A percentile compares a stretch with the other conserved stretches of the same genome.
Evolutionary conservation across 1,140 invertebrate genomes (phyloP).

Genomic region (Episyrphus balteatus): DNA sequence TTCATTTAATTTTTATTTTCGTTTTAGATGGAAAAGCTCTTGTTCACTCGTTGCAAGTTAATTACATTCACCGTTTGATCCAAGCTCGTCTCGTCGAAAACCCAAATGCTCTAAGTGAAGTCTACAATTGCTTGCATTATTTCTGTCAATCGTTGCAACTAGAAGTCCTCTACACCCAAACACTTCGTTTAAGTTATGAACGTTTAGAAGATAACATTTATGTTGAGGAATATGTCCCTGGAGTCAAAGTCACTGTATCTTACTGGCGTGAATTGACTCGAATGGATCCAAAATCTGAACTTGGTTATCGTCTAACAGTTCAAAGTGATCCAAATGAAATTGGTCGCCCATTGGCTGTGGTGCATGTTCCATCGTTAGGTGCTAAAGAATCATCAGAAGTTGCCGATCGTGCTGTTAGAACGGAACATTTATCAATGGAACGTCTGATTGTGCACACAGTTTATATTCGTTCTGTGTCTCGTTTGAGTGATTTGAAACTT

Average conservation of each 20-base stretch:
- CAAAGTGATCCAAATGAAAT: conserved; percentile 78
- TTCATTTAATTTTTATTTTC: not conserved
- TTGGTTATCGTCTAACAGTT: conserved; percentile 77
- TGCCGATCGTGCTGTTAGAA: conserved; percentile 66
- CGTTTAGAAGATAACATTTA: conserved; percentile 81
- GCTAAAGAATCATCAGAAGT: conserved; percentile 52
- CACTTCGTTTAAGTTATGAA: conserved; percentile 73
- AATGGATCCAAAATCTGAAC: conserved; percentile 68
- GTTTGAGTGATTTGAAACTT: conserved; percentile 72
- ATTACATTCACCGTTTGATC: conserved; percentile 83
- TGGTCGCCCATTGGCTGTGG: conserved; percentile 68
- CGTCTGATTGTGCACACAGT: conserved; percentile 94
- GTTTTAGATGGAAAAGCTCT: conserved; percentile 82
- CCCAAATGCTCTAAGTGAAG: conserved; percentile 66
- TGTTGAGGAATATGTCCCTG: conserved; percentile 86
- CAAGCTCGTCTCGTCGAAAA: conserved; percentile 81
- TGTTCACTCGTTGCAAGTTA: conserved; percentile 84
- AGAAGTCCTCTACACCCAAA: conserved; percentile 92
- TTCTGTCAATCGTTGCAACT: conserved; percentile 93
- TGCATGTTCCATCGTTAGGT: conserved; percentile 76
- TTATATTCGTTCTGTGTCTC: conserved; percentile 76
- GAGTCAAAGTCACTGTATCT: conserved; percentile 76
- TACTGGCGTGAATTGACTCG: conserved; percentile 68
- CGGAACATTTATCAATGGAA: conserved; percentile 88
- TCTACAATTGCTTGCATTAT: conserved; percentile 80